Evolutionary conservation across 2,797 vertebrate genomes (phyloP), one percentile per base, ranked within the genome.

Genomic region (Aeoliscus strigatus): DNA sequence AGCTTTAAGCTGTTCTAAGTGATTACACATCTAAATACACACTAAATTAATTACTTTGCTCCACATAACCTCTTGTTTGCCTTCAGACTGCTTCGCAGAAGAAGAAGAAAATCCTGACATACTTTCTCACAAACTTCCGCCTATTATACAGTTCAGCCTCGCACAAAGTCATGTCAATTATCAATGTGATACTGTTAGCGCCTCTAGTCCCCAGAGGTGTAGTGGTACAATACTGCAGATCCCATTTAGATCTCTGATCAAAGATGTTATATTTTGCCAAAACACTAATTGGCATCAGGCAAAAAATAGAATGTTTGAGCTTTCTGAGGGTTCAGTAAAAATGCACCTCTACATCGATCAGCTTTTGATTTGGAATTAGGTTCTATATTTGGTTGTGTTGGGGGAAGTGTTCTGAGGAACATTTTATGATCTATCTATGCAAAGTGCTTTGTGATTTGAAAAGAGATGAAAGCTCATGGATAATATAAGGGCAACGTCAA

Each of bases 251-350:
- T 69, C 65, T 52, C 24, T 45, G 43, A 78, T 79, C 69, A 77
- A 62, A 67, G 44, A 60, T 40, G 58, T 34, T 52, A 63, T 15
- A 52, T 57, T 66, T 74, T 68, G 27, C 55, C 59, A 29, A 35
- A 69, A 65, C 45, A 9, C 45, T 83, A 82, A 84, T 81, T 83
- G 74, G 60, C 28, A 6, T 61, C 61, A 54, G 49, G 59, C 61
- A n/a, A 73, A 67, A 79, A 82, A 79, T 71, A 77, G 75, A 74
- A 46, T 15, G 21, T 16, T 53, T 75, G 66, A 76, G 64, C 52
- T 41, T 31, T 14, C 26, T 51, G 41, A 60, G 39, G 43, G 18
- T 53, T 72, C 21, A 40, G 27, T 38, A 41, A 56, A 60, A 42
- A 13, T n/a, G 24, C 28, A 14, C 18, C 29, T 32, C 30, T 46